Percentiles rank a stretch among this genome's conserved stretches.
phyloP scores from a whole-genome alignment of 2,888 invertebrate genomes.

The Apamea epomidion region DNA sequence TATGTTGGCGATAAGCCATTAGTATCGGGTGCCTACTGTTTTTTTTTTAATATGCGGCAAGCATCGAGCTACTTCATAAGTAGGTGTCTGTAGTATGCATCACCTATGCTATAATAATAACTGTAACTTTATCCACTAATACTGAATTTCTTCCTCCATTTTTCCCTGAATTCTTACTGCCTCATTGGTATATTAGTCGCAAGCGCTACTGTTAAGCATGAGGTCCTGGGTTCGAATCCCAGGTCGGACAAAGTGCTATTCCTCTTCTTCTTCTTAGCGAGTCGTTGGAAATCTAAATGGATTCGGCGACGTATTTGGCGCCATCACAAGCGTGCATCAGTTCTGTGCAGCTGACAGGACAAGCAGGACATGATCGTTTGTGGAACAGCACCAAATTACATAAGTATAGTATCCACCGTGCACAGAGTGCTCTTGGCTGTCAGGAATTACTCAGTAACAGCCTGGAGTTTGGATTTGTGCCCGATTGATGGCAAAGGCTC shows the following conservation, averaged over 20 bases:
- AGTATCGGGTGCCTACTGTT: slow-evolving; percentile 13
- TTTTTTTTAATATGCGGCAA: not conserved
- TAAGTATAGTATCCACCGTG: too few relatives aligned
- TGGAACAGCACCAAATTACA: too few relatives aligned
- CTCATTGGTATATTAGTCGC: not conserved
- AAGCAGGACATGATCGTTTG: too few relatives aligned
- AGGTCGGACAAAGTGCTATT: not conserved
- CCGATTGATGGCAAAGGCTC: not conserved
- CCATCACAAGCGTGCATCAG: too few relatives aligned
- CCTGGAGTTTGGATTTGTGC: not conserved
- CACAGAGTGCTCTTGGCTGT: not conserved
- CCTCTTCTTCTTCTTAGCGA: too few relatives aligned
- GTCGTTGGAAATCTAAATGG: too few relatives aligned
- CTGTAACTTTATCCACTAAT: not conserved
- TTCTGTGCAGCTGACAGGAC: too few relatives aligned
- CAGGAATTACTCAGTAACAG: not conserved
- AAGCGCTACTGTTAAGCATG: not conserved
- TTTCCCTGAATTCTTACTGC: not conserved
- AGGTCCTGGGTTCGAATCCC: not conserved
- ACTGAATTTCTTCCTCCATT: not conserved
- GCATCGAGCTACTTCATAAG: not conserved
- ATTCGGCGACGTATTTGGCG: too few relatives aligned
- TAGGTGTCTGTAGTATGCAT: not conserved
- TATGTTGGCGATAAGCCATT: slow-evolving; percentile 38
- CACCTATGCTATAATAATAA: not conserved